Base-by-base conservation (phyloP, 2,888 invertebrate species). In the Orchestes rusci region DNA sequence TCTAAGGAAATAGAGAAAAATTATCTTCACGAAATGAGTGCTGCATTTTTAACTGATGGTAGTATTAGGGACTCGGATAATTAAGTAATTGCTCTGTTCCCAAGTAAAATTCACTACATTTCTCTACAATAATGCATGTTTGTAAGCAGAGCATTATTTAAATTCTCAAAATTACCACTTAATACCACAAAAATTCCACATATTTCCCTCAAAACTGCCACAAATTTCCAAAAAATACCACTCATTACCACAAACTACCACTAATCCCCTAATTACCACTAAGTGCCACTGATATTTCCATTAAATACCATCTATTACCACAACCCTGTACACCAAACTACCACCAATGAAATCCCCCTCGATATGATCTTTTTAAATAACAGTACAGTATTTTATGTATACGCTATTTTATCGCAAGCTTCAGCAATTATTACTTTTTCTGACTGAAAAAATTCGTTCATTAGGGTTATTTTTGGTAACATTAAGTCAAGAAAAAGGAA, bases 291-390 rank as follows among this genome's bases (percentile, higher is more conserved):
- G 12, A 30, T 8, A 30, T 30, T 30, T 30, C 30, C 30, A n/a
- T n/a, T n/a, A n/a, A n/a, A n/a, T n/a, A n/a, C n/a, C n/a, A n/a
- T 8, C 30, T 30, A 30, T 30, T 30, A 30, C 30, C 30, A 30
- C 30, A 12, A 30, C 12, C 12, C 10, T 30, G 30, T 30, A 30
- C 30, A 30, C 30, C 12, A 30, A 30, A 30, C 12, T 30, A n/a
- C 30, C 30, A 30, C 30, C n/a, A 30, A 5, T 12, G 30, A 30
- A 30, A 30, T 30, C 30, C 30, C 30, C 30, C 30, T 30, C 30
- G 30, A n/a, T n/a, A n/a, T n/a, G 23, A 23, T 35, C 16, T 12
- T 35, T 23, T 35, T 23, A 18, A 18, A 23, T 19, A 35, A 12
- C 36, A 16, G 20, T 35, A 18, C 3, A 18, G n/a, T 4, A 35